Percentiles rank a stretch among this genome's conserved stretches.
phyloP scores from a whole-genome alignment of 2,888 invertebrate species.

The Scaeva pyrastri region DNA sequence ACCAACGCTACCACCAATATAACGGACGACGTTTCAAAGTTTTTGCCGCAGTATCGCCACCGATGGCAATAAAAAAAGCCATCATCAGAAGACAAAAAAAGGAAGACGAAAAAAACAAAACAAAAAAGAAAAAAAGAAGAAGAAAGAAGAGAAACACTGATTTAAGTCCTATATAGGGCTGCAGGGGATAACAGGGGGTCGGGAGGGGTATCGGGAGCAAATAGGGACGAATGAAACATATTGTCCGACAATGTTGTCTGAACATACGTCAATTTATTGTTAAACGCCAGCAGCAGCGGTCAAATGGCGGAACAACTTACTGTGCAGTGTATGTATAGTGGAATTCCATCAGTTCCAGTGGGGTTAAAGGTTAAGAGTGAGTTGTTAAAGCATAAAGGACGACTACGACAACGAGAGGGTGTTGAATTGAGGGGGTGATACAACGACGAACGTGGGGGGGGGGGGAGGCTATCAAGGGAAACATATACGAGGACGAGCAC shows the following conservation, averaged over 20 bases:
- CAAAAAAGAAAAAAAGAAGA: conserved; percentile 21
- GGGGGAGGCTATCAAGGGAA: conserved; percentile 44
- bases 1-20: not conserved
- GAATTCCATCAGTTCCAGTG: not conserved
- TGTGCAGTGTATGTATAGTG: conserved; percentile 3
- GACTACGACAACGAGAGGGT: too few species aligned
- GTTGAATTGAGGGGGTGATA: conserved; percentile 3
- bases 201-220: not conserved
- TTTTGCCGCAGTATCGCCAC: conserved; percentile 72
- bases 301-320: conserved; percentile 49
- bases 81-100: conserved; percentile 13
- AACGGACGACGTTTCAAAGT: conserved; percentile 61
- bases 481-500: conserved; percentile 1
- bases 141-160: conserved; percentile 58
- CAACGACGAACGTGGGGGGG: not conserved
- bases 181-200: conserved; percentile 31
- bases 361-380: conserved; percentile 56
- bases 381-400: conserved; percentile 20
- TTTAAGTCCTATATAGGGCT: conserved; percentile 46
- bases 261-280: conserved; percentile 70
- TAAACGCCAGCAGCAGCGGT: conserved; percentile 52
- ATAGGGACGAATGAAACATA: conserved; percentile 50
- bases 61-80: conserved; percentile 68
- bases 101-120: not conserved
- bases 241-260: conserved; percentile 61